Evolutionary conservation across 2,888 invertebrate genomes (phyloP).

Genomic region (Parnassius apollo): DNA sequence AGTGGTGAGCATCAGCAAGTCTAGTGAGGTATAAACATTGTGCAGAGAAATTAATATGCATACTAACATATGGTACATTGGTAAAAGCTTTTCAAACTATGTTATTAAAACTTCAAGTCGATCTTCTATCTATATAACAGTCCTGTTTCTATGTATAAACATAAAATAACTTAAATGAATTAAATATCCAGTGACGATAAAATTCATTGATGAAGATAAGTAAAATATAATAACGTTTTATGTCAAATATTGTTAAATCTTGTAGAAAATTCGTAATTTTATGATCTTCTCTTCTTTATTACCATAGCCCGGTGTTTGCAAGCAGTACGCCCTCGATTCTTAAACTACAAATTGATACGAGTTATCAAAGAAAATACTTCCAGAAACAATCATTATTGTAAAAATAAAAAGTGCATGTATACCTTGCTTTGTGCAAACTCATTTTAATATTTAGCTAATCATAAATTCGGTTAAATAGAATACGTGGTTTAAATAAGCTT

Average conservation of each 20-base stretch:
- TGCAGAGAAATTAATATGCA: slow-evolving; percentile 12
- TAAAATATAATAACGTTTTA: background rate
- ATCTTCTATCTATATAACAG: slow-evolving; percentile 22
- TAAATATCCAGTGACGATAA: too few species aligned
- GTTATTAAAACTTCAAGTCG: slow-evolving; percentile 6
- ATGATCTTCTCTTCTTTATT: background rate
- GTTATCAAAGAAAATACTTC: background rate
- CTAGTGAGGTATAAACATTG: slow-evolving; percentile 8
- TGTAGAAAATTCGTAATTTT: background rate
- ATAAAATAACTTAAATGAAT: too few species aligned
- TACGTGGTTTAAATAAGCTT: background rate
- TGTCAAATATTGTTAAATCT: slow-evolving; percentile 4
- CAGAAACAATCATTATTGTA: background rate
- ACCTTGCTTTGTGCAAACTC: slow-evolving; percentile 72
- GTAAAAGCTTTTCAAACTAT: slow-evolving; percentile 7
- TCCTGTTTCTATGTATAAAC: slow-evolving; percentile 17
- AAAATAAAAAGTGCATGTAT: slow-evolving; percentile 22
- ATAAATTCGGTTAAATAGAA: background rate
- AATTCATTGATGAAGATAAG: too few species aligned
- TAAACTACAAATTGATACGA: background rate
- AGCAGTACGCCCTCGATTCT: slow-evolving; percentile 9
- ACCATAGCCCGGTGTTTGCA: slow-evolving; percentile 2
- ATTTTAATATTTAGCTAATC: slow-evolving; percentile 35
- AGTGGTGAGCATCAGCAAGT: slow-evolving; percentile 1
- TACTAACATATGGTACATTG: slow-evolving; percentile 24